Evolutionary conservation across 2,113 vertebrate species (phyloP), one percentile per base, ranked within the genome.

Genomic region (Pheucticus melanocephalus): DNA sequence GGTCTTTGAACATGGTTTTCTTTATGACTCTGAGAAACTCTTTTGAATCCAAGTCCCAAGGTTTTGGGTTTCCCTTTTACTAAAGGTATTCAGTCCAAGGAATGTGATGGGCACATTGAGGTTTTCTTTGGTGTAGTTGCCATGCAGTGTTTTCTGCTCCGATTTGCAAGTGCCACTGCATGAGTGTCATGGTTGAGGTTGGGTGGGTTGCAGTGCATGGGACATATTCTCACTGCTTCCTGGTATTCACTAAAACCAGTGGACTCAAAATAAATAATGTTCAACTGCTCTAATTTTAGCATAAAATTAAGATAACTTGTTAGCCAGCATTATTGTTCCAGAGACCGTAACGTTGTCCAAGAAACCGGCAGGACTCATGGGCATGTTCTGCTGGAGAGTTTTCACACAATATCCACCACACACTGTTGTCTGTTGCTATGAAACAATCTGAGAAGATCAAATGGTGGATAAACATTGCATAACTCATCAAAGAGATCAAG

Each of bases 401-500:
- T 59, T 95, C 44, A 0, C 73, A 66, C 86, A 92, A 50, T 76
- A 77, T 80, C 64, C 59, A 31, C 64, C 23, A 40, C 51, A 71
- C 83, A 93, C 93, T 87, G 76, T 77, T 92, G 57, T 54, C 65
- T 59, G 91, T 97, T 96, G 93, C 95, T 91, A 75, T 15, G 92
- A 77, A 76, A 96, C 83, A 83, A 93, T 95, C 92, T 5, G 77
- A 56, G 65, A 56, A 44, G 81, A 96, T 97, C 86, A 89, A 84
- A 81, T 42, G 45, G 60, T 82, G 82, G 27, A 48, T 92, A 95
- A 96, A 95, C 88, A 82, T 89, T 92, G 91, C 48, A 5, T 48
- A 95, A 96, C 60, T 94, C 83, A 69, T 86, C 88, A 75, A 86
- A 94, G 94, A 84, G 79, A 85, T 94, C 61, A 39, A 91, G 76